These are phyloP conservation scores for Gonatopus flavifemur DNA, from an alignment of 1,140 invertebrate species.

Conservation along the genomic window DNA sequence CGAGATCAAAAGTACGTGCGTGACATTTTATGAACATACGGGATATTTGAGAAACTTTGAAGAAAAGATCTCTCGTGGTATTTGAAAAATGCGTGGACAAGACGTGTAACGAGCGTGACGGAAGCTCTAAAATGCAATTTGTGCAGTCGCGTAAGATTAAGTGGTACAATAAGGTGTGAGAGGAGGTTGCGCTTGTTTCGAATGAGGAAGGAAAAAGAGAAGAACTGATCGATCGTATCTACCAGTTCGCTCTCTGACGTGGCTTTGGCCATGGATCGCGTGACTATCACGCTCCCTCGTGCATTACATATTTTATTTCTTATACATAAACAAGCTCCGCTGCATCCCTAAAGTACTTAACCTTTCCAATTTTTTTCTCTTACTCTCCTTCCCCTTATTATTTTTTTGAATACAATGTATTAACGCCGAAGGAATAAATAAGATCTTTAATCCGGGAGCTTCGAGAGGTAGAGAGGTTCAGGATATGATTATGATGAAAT, in stretches of 20 bases:
- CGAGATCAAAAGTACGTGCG: no score
- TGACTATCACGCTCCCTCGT: constrained; percentile 34
- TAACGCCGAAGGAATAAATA: no score
- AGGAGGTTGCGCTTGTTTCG: neutral
- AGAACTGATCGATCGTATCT: constrained; percentile 20
- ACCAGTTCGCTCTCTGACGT: constrained; percentile 28
- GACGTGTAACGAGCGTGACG: neutral
- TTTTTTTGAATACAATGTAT: no score
- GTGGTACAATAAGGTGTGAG: constrained; percentile 13
- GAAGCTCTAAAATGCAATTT: constrained; percentile 18
- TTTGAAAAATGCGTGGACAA: neutral
- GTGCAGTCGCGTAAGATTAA: constrained; percentile 1
- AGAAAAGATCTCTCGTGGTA: no score
- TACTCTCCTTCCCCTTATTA: neutral
- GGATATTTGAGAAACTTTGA: no score
- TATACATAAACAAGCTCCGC: constrained; percentile 21
- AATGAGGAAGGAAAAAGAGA: neutral
- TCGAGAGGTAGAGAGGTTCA: no score
- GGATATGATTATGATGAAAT: no score
- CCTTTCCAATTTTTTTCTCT: neutral
- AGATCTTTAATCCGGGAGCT: no score
- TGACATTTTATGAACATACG: no score
- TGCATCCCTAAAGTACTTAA: no score
- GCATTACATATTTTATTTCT: constrained; percentile 28
- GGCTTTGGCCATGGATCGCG: constrained; percentile 34